Base-by-base conservation (phyloP, 2,113 vertebrate species). In the Sphyrna mokarran region DNA sequence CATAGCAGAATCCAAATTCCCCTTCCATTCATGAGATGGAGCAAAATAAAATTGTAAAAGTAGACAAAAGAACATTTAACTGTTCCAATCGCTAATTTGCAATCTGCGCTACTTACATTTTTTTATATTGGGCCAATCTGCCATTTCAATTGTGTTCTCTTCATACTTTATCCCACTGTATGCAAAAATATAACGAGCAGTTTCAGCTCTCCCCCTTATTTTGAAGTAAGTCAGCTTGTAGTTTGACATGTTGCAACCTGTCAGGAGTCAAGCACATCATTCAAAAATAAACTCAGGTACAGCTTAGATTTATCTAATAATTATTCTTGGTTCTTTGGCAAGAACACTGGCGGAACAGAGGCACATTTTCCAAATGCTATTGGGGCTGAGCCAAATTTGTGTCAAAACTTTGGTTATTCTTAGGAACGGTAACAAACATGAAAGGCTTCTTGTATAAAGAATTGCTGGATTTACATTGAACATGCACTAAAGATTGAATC, bases 141-240 rank as follows among this genome's bases (percentile, higher is more conserved):
- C 96, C 95, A 11, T 96, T 96, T 98, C 97, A 97, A 98, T 97
- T 96, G 97, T 97, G 96, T 97, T 95, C 83, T 98, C 98, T 96
- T 98, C 97, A 6, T 97, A 98, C 22, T 97, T 96, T 69, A 96
- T 97, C 94, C 97, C 96, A 0, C 97, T 97, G 68, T 97, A 98
- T 61, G 98, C 97, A 48, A 98, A 98, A 70, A 98, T 96, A 80
- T 98, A 98, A 76, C 98, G 98, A 96, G 97, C 97, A 95, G 98
- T 97, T 96, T 98, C 98, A 18, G 97, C 98, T 96, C 98, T 97
- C 68, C 98, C 98, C 95, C 97, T 96, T 97, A 98, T 97, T 69
- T 98, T 98, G 96, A 98, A 98, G 96, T 98, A 98, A 10, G 95
- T 97, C 61, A 98, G 97, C 96, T 97, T 98, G 96, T 98, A 98